phyloP scores from a whole-genome alignment of 1,140 invertebrate genomes.

The Lepidotrigona ventralis region DNA sequence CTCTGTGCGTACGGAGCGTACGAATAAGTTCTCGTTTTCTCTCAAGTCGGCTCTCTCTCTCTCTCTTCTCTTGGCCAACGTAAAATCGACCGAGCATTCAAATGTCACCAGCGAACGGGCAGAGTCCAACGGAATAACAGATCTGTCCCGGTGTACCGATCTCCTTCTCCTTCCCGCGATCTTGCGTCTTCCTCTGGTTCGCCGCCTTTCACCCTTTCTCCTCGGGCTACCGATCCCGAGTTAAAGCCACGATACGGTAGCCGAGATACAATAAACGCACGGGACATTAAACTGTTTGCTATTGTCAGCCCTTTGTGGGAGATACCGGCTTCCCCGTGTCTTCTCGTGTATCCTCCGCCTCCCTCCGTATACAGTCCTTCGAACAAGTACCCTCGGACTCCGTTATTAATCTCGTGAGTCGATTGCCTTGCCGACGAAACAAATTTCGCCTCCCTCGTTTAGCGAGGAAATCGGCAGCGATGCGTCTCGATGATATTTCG shows the following conservation, averaged over 20 bases:
- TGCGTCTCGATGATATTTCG: too few relatives aligned
- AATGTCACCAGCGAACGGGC: constrained; percentile 74
- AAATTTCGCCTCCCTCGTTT: neutral
- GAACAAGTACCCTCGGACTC: constrained; percentile 11
- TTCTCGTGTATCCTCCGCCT: neutral
- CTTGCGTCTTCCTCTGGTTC: constrained; percentile 27
- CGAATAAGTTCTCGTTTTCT: constrained; percentile 28
- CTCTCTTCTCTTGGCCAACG: constrained; percentile 40
- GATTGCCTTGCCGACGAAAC: too few relatives aligned
- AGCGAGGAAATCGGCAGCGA: too few relatives aligned
- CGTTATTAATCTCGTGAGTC: neutral
- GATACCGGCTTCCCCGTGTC: constrained; percentile 38
- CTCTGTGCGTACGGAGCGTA: neutral
- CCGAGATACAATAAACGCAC: constrained; percentile 76
- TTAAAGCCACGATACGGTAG: constrained; percentile 70
- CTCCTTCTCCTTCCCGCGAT: constrained; percentile 35
- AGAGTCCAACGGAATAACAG: constrained; percentile 74
- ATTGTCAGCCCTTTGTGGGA: constrained; percentile 74
- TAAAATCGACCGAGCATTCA: constrained; percentile 74
- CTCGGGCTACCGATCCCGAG: constrained; percentile 48
- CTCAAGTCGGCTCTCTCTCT: constrained; percentile 10
- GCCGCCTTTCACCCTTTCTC: constrained; percentile 45
- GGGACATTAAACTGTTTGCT: constrained; percentile 79
- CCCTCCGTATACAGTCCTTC: constrained; percentile 31
- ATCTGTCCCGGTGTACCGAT: constrained; percentile 69